Evolutionary conservation across 2,888 invertebrate species (phyloP).

Genomic region (Hyposoter dolosus): DNA sequence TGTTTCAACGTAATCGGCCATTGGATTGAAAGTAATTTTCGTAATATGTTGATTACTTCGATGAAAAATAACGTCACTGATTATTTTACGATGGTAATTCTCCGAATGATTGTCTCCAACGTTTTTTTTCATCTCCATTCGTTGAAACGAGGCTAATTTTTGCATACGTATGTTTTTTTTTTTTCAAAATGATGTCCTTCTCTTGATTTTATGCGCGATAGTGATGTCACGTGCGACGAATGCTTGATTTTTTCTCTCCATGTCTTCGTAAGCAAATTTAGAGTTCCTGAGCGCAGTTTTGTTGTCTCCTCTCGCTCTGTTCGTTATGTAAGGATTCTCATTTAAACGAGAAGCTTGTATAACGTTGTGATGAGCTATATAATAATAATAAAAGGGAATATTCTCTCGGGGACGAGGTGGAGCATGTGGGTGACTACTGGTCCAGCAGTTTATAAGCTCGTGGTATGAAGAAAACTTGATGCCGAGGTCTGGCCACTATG

Average conservation of each 20-base stretch:
- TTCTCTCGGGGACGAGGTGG: slow-evolving; percentile 12
- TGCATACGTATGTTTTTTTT: neutral
- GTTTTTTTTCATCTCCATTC: neutral
- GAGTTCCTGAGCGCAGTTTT: neutral
- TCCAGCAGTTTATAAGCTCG: slow-evolving; percentile 24
- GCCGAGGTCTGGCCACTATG: slow-evolving; percentile 23
- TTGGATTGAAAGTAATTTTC: neutral
- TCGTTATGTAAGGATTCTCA: slow-evolving; percentile 54
- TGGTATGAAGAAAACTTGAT: slow-evolving; percentile 40
- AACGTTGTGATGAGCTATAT: slow-evolving; percentile 30
- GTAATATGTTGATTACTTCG: neutral
- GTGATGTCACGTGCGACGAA: slow-evolving; percentile 51
- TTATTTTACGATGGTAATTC: slow-evolving; percentile 3
- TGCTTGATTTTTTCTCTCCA: slow-evolving; percentile 30
- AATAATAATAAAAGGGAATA: slow-evolving; percentile 45
- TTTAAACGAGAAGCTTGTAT: slow-evolving; percentile 45
- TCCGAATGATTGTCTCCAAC: slow-evolving; percentile 5
- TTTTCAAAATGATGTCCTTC: neutral
- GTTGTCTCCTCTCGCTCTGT: neutral
- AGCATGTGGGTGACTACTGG: slow-evolving; percentile 27
- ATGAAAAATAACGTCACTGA: neutral
- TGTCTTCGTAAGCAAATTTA: neutral
- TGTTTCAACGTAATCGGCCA: neutral
- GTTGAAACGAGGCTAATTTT: neutral
- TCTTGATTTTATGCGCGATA: slow-evolving; percentile 29